Evolutionary conservation across 2,797 vertebrate species (phyloP), one percentile per base, ranked within the genome.

Genomic region (Hyperoplus immaculatus): DNA sequence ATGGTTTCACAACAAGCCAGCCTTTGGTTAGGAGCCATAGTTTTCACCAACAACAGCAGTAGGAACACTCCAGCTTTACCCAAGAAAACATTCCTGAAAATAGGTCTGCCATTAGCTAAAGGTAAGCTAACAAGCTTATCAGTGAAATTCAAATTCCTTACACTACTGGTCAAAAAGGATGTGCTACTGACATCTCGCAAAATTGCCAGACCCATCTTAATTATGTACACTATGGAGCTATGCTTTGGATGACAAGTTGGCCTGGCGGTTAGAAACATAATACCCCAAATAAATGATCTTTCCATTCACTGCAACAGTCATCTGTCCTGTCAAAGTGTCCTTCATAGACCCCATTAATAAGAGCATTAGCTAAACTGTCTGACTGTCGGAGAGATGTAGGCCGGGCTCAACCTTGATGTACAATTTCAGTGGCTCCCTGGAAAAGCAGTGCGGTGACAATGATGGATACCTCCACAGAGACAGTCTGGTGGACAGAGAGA

Each of bases 401-500:
- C 72, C 14, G 51, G 63, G 72, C 78, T 80, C 76, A 82, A 18
- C 61, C 59, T 69, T 66, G 43, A 72, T 80, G 73, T 81, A 79
- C 72, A 71, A 89, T 85, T 84, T 75, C 58, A 82, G 59, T 16
- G 18, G 56, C 55, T 72, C 53, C 29, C 29, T 29, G 29, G 58
- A 18, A 79, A 61, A 81, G 60, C 54, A 74, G 75, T 0, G 1
- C 16, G 4, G 64, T 8, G 82, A 88, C 87, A 83, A 59, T 89
- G 90, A 89, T 74, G 73, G 79, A 89, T 81, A 74, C 72, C 66
- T 6, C 50, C 43, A 12, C 72, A 50, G 69, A 65, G 74, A 69
- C 11, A 8, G 57, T 62, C 14, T 12, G 55, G 80, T 12, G 41
- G 77, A 81, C 4, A 6, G 58, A 47, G n/a, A 54, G 50, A 53